Evolutionary conservation across 2,888 invertebrate genomes (phyloP).

Genomic region (Sinodicranocentrus sp.): DNA sequence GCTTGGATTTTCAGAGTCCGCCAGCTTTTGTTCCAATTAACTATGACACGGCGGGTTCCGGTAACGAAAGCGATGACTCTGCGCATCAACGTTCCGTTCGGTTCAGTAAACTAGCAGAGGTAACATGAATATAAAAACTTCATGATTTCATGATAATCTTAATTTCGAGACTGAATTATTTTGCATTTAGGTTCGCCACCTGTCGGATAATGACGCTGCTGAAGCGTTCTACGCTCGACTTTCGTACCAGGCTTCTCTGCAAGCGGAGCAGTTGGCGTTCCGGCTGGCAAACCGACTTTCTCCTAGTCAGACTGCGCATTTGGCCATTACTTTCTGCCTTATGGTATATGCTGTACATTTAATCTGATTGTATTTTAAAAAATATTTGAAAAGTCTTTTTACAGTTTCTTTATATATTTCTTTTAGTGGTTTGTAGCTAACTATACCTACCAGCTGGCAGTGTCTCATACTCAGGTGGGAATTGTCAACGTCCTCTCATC

Average conservation of each 20-base stretch:
- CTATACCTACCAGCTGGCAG: conserved; percentile 93
- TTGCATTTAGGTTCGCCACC: conserved; percentile 90
- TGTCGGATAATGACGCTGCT: conserved; percentile 93
- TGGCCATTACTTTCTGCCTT: conserved; percentile 91
- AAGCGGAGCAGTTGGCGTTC: conserved; percentile 88
- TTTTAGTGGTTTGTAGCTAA: conserved; percentile 96
- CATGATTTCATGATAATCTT: not conserved
- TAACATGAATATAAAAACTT: conserved; percentile 76
- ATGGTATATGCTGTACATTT: conserved; percentile 82
- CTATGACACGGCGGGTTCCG: conserved; percentile 84
- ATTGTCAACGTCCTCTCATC: conserved; percentile 94
- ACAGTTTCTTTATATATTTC: too few species aligned
- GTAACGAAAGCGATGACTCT: conserved; percentile 91
- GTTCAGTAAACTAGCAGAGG: conserved; percentile 89
- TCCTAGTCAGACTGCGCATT: conserved; percentile 87
- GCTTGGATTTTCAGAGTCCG: conserved; percentile 88
- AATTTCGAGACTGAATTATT: too few species aligned
- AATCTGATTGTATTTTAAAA: conserved; percentile 20
- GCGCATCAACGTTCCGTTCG: conserved; percentile 89
- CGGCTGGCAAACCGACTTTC: conserved; percentile 88
- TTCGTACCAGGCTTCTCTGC: conserved; percentile 94
- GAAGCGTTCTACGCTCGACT: conserved; percentile 95
- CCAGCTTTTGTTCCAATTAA: conserved; percentile 95
- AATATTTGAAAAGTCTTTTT: too few species aligned
- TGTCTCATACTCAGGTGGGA: conserved; percentile 89